Evolutionary conservation across 2,888 invertebrate species (phyloP), one percentile per base, ranked within the genome.

Genomic region (Ormia ochracea): DNA sequence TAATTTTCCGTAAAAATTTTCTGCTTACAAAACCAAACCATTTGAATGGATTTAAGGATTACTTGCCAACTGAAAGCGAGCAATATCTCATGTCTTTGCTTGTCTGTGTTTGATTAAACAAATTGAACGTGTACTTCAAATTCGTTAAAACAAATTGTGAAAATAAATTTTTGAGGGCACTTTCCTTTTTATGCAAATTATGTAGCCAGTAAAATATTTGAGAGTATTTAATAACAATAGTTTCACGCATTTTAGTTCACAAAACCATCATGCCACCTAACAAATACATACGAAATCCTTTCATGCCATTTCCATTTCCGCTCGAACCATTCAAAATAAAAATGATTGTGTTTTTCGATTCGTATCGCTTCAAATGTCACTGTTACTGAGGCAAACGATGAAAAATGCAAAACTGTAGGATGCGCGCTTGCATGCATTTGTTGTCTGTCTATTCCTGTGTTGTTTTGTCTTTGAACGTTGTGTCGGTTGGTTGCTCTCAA

Each of bases 401-500:
- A 19, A 28, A 61, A 76, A 31, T 10, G 17, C 17, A 28, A 58
- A 69, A 59, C 69, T 68, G 33, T 41, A 72, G 79, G 79, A 80
- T 61, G 33, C 54, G 50, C 26, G 79, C 70, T 72, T 54, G 54
- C 59, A 54, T 80, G 59, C 59, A 48, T 56, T 78, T 65, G 56
- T 50, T 78, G 58, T 70, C 43, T 78, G 58, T 70, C 41, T 56
- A 41, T 63, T 70, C 70, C 76, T 70, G 63, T n/a, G n/a, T 69
- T 63, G 31, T 68, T 48, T 59, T 59, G 41, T 58, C n/a, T 23
- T 59, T 33, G 21, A 38, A 59, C 38, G 14, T 4, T 43, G 33
- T 6, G 19, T 61, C 19, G 17, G 26, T 26, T 26, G 17, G 23
- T 26, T n/a, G n/a, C n/a, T n/a, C 14, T 33, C 6, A 36, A 36